Conservation (phyloP, 2,888 invertebrate species). For the Danaus chrysippus region DNA sequence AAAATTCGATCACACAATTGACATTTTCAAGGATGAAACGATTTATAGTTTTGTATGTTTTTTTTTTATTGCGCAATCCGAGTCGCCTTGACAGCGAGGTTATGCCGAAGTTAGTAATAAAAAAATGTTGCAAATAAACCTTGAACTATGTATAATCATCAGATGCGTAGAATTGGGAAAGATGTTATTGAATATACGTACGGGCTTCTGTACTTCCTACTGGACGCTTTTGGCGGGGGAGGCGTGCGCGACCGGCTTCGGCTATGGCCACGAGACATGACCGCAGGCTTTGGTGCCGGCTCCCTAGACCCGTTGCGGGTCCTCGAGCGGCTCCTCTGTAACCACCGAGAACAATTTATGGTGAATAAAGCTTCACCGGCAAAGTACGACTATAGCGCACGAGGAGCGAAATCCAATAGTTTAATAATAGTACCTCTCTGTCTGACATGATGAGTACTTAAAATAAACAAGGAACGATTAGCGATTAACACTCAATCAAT, state of each 20-base stretch:
- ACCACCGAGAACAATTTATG: slow-evolving; percentile 36
- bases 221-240: slow-evolving; percentile 71
- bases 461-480: slow-evolving; percentile 47
- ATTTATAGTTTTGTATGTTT: slow-evolving; percentile 20
- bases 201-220: slow-evolving; percentile 75
- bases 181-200: slow-evolving; percentile 44
- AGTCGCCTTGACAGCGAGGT: slow-evolving; percentile 64
- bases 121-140: slow-evolving; percentile 29
- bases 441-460: slow-evolving; percentile 64
- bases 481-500: slow-evolving; percentile 51
- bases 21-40: slow-evolving; percentile 1
- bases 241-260: slow-evolving; percentile 76
- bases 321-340: slow-evolving; percentile 75
- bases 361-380: slow-evolving; percentile 9
- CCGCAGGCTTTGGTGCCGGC: slow-evolving; percentile 60
- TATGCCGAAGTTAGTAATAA: slow-evolving; percentile 41
- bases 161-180: slow-evolving; percentile 20
- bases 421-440: slow-evolving; percentile 72
- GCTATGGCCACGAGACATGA: slow-evolving; percentile 70
- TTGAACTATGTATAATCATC: slow-evolving; percentile 1
- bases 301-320: slow-evolving; percentile 75
- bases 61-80: slow-evolving; percentile 53
- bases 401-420: slow-evolving; percentile 42
- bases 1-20: background rate
- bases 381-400: slow-evolving; percentile 49